Evolutionary conservation across 2,113 vertebrate species (phyloP).

Genomic region (Fulmarus glacialis): DNA sequence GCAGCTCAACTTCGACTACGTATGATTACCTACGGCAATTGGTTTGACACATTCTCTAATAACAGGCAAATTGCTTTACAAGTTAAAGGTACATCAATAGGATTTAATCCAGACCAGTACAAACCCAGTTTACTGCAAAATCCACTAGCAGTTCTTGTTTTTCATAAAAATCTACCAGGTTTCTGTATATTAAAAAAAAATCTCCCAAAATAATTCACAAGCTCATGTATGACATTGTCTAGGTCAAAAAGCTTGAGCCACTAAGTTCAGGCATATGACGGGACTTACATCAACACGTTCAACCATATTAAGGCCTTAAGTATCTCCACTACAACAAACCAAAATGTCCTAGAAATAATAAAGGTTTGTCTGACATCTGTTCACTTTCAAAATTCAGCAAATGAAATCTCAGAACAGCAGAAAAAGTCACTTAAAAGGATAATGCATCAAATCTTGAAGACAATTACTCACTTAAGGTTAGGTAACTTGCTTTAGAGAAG

Average conservation of each 20-base stretch:
- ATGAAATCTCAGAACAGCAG: neutral
- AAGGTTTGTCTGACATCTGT: neutral
- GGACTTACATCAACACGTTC: neutral
- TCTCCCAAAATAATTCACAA: neutral
- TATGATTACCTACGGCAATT: neutral
- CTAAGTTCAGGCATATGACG: neutral
- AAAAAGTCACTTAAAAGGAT: neutral
- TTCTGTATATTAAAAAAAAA: neutral
- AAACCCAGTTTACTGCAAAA: neutral
- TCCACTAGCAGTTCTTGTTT: neutral
- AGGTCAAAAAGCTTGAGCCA: neutral
- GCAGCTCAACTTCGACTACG: neutral
- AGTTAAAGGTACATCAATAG: neutral
- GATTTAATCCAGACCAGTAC: neutral
- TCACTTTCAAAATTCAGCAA: constrained; percentile 19
- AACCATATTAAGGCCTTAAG: neutral
- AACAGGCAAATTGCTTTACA: neutral
- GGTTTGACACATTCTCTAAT: neutral
- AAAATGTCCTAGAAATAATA: neutral
- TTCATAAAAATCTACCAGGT: neutral
- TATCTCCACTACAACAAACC: neutral
- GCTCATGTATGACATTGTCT: neutral
- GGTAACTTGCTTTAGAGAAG: constrained; percentile 33
- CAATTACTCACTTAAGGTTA: constrained; percentile 2
- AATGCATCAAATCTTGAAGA: constrained; percentile 20